A percentile compares a stretch with the other conserved stretches of the same genome.
These are phyloP conservation scores for Poecilia wingei DNA, from an alignment of 2,797 vertebrate genomes.

Conservation along the genomic window DNA sequence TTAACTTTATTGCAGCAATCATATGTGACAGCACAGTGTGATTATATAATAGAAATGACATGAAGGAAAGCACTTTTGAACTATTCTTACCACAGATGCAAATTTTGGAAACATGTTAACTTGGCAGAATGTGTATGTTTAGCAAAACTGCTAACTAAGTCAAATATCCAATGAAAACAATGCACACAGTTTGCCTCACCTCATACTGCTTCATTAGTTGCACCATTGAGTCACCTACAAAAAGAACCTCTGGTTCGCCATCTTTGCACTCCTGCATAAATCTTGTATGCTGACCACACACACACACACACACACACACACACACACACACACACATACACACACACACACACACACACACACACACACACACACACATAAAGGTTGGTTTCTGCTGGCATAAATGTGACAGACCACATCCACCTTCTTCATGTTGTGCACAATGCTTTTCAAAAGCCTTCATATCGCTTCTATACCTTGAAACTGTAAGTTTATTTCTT, in stretches of 20 bases:
- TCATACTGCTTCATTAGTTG: conserved; percentile 95
- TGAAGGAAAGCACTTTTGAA: background rate
- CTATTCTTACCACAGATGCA: background rate
- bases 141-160: background rate
- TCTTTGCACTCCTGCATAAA: conserved; percentile 97
- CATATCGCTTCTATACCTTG: background rate
- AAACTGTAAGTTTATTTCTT: background rate
- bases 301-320: background rate
- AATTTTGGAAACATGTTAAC: background rate
- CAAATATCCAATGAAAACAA: background rate
- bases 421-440: background rate
- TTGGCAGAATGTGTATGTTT: background rate
- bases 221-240: conserved; percentile 97
- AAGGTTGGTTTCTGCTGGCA: background rate
- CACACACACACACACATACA: too few species aligned
- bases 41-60: background rate
- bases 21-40: background rate
- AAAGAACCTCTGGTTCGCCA: conserved; percentile 96
- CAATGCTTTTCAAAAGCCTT: background rate
- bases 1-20: background rate
- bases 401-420: background rate
- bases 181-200: conserved; percentile 71
- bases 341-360: too few species aligned
- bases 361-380: background rate
- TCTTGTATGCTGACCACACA: conserved; percentile 85